Evolutionary conservation across 2,113 vertebrate genomes (phyloP).

Genomic region (Aphelocoma coerulescens): DNA sequence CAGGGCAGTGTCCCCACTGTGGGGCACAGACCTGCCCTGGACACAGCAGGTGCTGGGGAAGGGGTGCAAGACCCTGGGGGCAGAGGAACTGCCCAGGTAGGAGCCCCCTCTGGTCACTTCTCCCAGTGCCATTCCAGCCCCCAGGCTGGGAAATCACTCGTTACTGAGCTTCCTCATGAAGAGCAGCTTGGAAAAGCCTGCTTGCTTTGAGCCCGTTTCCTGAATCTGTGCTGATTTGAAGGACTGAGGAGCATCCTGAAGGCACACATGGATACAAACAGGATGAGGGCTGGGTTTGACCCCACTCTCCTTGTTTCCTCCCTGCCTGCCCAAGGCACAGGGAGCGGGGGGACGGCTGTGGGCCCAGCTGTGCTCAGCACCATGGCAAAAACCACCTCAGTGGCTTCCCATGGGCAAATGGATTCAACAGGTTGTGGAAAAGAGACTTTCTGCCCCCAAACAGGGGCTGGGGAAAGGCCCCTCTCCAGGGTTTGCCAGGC

Average conservation of each 20-base stretch:
- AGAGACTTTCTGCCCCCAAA: neutral
- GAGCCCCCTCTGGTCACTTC: neutral
- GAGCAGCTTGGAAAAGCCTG: neutral
- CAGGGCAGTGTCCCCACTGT: fast-evolving
- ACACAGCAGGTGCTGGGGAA: neutral
- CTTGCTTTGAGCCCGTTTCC: neutral
- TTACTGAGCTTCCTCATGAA: neutral
- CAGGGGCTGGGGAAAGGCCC: fast-evolving
- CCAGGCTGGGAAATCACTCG: neutral
- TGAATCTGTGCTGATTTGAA: neutral
- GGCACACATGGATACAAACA: too few relatives aligned
- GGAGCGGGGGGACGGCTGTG: neutral
- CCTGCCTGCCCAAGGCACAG: too few relatives aligned
- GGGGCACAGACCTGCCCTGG: neutral
- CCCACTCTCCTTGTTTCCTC: neutral
- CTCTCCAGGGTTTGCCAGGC: neutral
- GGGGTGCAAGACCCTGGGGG: neutral
- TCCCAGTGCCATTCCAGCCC: neutral
- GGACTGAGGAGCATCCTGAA: fast-evolving
- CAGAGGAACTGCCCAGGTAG: neutral
- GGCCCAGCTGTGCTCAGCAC: neutral
- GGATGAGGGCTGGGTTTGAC: neutral
- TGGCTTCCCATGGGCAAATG: fast-evolving
- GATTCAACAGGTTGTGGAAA: neutral
- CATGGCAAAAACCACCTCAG: fast-evolving